Evolutionary conservation across 1,140 invertebrate species (phyloP), one percentile per base, ranked within the genome.

Genomic region (Sesamia nonagrioides): DNA sequence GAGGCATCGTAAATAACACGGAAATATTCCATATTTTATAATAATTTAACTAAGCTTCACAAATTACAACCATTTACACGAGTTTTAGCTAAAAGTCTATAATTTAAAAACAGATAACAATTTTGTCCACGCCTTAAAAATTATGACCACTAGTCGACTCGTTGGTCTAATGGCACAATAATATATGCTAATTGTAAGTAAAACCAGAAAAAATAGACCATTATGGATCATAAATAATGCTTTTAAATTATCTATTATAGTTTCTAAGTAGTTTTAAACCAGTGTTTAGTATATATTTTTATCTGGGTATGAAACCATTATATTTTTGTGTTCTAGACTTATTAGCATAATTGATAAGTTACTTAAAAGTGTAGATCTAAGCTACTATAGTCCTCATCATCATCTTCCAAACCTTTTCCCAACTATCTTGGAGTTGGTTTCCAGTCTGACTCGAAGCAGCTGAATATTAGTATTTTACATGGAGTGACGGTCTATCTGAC

Each of bases 131-230:
- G 80, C 84, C 80, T 84, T 60, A 37, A 37, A 48, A 50, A 63
- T 18, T 75, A 75, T 50, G 7, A 27, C 33, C 40, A 60, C 11
- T 42, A 15, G 54, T 8, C 17, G 52, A 83, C 66, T 76, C 75
- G 74, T 82, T 77, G 73, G 35, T 40, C 72, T 90, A 90, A 89
- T 88, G 80, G 83, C 15, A 52, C 72, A 82, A 84, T 87, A 87
- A 88, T 88, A 76, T 86, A 89, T 89, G 86, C 84, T 88, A 91
- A 91, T 89, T 85, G 77, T 68, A 77, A 68, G 80, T 82, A 84
- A 85, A 83, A 75, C 58, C 71, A 76, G 68, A 77, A 81, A 86
- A 76, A 80, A 79, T 78, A 71, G 72, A 17, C 42, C 37, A 86
- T 88, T 87, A 88, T 86, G 85, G 87, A 81, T 85, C 87, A 90